phyloP scores from a whole-genome alignment of 2,888 invertebrate genomes.

The Julus scanicus region DNA sequence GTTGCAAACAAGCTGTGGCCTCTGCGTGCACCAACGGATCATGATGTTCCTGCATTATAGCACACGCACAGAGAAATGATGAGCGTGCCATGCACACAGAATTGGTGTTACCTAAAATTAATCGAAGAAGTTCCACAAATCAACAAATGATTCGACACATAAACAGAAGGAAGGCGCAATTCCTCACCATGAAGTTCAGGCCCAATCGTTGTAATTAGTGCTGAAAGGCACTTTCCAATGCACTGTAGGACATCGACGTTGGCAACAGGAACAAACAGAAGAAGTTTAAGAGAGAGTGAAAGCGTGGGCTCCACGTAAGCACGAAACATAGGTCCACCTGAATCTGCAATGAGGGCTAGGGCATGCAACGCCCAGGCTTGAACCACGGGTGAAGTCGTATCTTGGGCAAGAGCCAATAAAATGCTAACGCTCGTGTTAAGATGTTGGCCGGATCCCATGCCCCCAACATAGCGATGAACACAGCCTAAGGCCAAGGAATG shows the following conservation, averaged over 20 bases:
- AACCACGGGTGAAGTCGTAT: slow-evolving; percentile 91
- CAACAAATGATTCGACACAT: neutral
- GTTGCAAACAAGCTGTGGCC: slow-evolving; percentile 95
- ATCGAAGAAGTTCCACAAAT: neutral
- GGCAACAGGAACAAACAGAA: slow-evolving; percentile 89
- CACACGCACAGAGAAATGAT: slow-evolving; percentile 92
- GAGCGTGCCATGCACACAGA: slow-evolving; percentile 80
- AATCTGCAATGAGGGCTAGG: slow-evolving; percentile 93
- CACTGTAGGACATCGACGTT: slow-evolving; percentile 90
- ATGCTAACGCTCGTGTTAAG: slow-evolving; percentile 94
- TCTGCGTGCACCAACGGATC: slow-evolving; percentile 93
- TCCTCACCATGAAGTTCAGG: slow-evolving; percentile 89
- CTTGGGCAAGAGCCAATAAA: slow-evolving; percentile 92
- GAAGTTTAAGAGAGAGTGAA: slow-evolving; percentile 86
- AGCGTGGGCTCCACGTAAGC: slow-evolving; percentile 96
- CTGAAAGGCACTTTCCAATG: slow-evolving; percentile 91
- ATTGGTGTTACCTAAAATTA: slow-evolving; percentile 73
- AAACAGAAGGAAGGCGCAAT: neutral
- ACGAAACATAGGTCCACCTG: slow-evolving; percentile 98
- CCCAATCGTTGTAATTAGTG: slow-evolving; percentile 96
- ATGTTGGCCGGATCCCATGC: slow-evolving; percentile 95
- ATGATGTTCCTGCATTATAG: slow-evolving; percentile 79
- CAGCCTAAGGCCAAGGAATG: slow-evolving; percentile 95
- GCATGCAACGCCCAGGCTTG: slow-evolving; percentile 99
- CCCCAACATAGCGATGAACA: slow-evolving; percentile 93